Conservation (phyloP, 2,113 vertebrate genomes). For the Leptobrachium leishanense region DNA sequence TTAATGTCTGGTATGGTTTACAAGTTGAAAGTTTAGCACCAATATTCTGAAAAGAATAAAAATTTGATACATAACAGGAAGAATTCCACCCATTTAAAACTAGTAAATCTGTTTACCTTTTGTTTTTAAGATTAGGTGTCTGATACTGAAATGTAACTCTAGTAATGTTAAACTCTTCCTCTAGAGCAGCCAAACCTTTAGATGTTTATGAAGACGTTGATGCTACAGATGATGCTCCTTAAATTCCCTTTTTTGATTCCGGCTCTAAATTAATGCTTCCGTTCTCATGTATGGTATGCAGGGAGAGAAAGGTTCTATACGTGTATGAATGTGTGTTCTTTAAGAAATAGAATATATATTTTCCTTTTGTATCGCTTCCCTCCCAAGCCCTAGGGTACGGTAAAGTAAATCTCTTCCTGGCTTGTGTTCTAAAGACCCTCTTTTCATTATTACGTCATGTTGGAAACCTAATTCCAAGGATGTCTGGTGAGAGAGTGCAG, state of each 20-base stretch:
- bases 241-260: slow-evolving; percentile 9
- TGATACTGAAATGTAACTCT: no score
- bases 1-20: no score
- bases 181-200: no score
- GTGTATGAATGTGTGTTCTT: slow-evolving; percentile 42
- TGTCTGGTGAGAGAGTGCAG: slow-evolving; percentile 22
- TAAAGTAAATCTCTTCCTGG: slow-evolving; percentile 46
- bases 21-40: no score
- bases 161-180: no score
- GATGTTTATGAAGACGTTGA: no score
- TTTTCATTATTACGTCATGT: slow-evolving; percentile 40
- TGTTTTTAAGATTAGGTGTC: no score
- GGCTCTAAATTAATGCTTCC: slow-evolving; percentile 15
- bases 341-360: slow-evolving; percentile 37
- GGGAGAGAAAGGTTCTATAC: slow-evolving; percentile 20
- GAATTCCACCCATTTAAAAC: no score
- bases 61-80: no score
- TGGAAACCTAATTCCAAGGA: slow-evolving; percentile 14
- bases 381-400: slow-evolving; percentile 42
- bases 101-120: no score
- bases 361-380: slow-evolving; percentile 35
- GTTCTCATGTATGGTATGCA: slow-evolving; percentile 3
- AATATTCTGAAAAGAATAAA: no score
- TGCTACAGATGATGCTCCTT: neutral
- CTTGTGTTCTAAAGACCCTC: slow-evolving; percentile 35